These are phyloP conservation scores for Sinocyclocheilus grahami DNA, from an alignment of 2,113 vertebrate genomes.

Conservation along the genomic window DNA sequence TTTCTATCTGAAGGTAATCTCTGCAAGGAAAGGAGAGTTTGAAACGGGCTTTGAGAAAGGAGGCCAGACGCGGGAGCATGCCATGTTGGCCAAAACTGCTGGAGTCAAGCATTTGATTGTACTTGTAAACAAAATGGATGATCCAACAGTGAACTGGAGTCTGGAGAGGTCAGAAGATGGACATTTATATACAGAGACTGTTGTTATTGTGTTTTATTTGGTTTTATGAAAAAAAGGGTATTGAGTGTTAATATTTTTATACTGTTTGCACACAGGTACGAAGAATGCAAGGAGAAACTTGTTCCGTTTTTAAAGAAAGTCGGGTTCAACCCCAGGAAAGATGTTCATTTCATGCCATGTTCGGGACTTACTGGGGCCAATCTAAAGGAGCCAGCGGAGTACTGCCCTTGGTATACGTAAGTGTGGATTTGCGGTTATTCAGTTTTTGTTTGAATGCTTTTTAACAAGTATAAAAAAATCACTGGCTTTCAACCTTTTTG, in stretches of 20 bases:
- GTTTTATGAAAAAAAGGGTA: background rate
- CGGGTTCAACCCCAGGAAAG: slow-evolving; percentile 92
- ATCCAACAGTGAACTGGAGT: slow-evolving; percentile 91
- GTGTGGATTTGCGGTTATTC: slow-evolving; percentile 59
- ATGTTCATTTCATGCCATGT: slow-evolving; percentile 93
- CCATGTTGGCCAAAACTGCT: slow-evolving; percentile 91
- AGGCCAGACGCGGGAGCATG: slow-evolving; percentile 90
- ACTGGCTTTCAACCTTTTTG: background rate
- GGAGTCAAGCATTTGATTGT: slow-evolving; percentile 92
- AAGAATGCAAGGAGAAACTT: slow-evolving; percentile 93
- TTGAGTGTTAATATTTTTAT: background rate
- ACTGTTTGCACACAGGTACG: slow-evolving; percentile 74
- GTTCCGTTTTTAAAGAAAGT: slow-evolving; percentile 93
- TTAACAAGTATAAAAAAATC: background rate
- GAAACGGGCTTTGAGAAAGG: slow-evolving; percentile 93
- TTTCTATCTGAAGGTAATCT: slow-evolving; percentile 80
- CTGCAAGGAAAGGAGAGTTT: slow-evolving; percentile 90
- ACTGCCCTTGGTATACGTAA: slow-evolving; percentile 89
- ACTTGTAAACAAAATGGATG: slow-evolving; percentile 93
- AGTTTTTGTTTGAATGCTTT: background rate
- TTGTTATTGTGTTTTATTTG: background rate
- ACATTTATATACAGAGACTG: background rate
- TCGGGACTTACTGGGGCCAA: slow-evolving; percentile 90
- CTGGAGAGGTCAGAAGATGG: slow-evolving; percentile 78
- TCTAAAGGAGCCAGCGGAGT: slow-evolving; percentile 85